Evolutionary conservation across 2,113 vertebrate species (phyloP).

Genomic region (Haplochromis burtoni): DNA sequence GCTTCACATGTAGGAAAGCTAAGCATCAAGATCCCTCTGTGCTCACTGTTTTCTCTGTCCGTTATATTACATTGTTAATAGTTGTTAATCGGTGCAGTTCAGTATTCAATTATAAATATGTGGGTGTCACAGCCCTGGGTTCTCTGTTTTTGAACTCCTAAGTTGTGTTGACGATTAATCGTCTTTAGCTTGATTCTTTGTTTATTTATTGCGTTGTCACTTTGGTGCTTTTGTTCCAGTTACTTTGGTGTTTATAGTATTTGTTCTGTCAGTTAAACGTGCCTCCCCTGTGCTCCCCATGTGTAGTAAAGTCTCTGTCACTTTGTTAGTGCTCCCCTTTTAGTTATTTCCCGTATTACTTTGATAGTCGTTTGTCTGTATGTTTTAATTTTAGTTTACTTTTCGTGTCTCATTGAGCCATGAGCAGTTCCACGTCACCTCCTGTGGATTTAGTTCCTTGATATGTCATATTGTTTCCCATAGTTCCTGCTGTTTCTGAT

Average conservation of each 20-base stretch:
- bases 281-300: neutral
- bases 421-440: neutral
- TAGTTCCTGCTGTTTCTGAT: neutral
- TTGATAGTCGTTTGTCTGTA: neutral
- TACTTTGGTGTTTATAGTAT: neutral
- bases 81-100: neutral
- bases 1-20: neutral
- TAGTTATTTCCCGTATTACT: neutral
- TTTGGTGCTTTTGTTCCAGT: neutral
- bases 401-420: neutral
- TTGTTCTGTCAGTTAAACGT: neutral
- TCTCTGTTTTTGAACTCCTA: neutral
- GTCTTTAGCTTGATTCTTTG: neutral
- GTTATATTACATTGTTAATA: rapidly evolving
- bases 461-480: neutral
- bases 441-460: neutral
- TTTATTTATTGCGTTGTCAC: neutral
- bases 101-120: rapidly evolving
- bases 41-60: neutral
- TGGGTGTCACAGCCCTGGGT: neutral
- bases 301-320: neutral
- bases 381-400: neutral
- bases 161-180: rapidly evolving
- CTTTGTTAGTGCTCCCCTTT: neutral
- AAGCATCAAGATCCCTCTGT: neutral